Evolutionary conservation across 2,888 invertebrate species (phyloP).

Genomic region (Parascotia fuliginaria): DNA sequence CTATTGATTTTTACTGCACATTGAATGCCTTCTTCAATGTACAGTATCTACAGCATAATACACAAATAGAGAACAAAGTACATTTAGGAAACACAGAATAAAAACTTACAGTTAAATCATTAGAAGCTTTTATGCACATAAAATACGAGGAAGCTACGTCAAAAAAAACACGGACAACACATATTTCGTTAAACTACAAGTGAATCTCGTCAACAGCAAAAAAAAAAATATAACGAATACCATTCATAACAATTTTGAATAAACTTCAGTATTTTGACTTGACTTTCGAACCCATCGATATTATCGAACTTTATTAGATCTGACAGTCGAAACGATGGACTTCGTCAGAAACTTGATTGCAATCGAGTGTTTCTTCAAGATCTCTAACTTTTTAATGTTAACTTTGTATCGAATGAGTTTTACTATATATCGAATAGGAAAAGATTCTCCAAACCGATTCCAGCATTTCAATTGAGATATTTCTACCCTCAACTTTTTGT

Average conservation of each 20-base stretch:
- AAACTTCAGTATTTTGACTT: slow-evolving; percentile 35
- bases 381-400: slow-evolving; percentile 34
- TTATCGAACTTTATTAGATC: slow-evolving; percentile 27
- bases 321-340: slow-evolving; percentile 30
- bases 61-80: no score
- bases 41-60: no score
- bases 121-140: no score
- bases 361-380: slow-evolving; percentile 40
- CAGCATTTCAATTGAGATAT: no score
- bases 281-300: no score
- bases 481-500: no score
- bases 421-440: slow-evolving; percentile 3
- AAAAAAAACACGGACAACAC: no score
- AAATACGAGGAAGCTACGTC: no score
- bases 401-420: slow-evolving; percentile 28
- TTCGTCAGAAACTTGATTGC: slow-evolving; percentile 31
- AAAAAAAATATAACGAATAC: slow-evolving; percentile 45
- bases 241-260: slow-evolving; percentile 38
- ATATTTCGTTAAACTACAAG: slow-evolving; percentile 35
- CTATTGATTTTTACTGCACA: no score
- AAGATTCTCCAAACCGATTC: slow-evolving; percentile 9
- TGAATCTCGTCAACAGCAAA: slow-evolving; percentile 35
- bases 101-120: no score
- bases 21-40: no score
- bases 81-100: no score